These are phyloP conservation scores for Dascillus cervinus DNA, from an alignment of 2,888 invertebrate species.

Conservation along the genomic window DNA sequence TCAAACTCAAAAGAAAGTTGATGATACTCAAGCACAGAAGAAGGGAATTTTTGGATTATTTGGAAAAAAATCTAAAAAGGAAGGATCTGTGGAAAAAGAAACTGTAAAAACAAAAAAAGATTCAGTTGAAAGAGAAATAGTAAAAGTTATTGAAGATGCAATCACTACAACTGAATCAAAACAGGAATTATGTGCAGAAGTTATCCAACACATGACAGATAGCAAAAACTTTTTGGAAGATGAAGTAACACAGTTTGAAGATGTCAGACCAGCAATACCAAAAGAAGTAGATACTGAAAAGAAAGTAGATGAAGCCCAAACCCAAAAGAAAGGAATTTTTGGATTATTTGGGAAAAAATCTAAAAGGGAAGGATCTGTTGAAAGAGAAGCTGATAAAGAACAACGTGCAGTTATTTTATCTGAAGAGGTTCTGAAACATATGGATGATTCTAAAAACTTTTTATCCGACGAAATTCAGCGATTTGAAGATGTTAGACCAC, in stretches of 20 bases:
- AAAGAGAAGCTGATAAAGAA: slow-evolving; percentile 2
- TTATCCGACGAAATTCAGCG: slow-evolving; percentile 27
- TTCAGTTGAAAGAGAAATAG: too few species aligned
- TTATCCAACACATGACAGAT: slow-evolving; percentile 18
- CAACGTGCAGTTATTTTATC: slow-evolving; percentile 11
- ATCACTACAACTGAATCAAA: neutral
- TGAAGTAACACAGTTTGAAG: slow-evolving; percentile 18
- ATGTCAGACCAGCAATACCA: slow-evolving; percentile 9
- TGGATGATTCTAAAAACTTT: slow-evolving; percentile 27
- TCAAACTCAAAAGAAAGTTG: too few species aligned
- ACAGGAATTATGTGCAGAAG: slow-evolving; percentile 7
- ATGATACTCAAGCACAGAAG: slow-evolving; percentile 14
- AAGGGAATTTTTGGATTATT: slow-evolving; percentile 17
- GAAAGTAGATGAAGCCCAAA: slow-evolving; percentile 16
- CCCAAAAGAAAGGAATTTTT: slow-evolving; percentile 23
- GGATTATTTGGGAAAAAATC: slow-evolving; percentile 23
- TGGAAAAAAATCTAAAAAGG: slow-evolving; percentile 20
- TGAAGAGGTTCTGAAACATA: slow-evolving; percentile 23
- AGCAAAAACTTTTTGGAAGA: slow-evolving; percentile 16
- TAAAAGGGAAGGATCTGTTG: slow-evolving; percentile 15
- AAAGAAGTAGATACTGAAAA: slow-evolving; percentile 19
- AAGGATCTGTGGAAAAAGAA: slow-evolving; percentile 6
- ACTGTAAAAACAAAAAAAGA: too few species aligned
- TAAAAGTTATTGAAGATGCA: too few species aligned
- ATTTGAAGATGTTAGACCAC: slow-evolving; percentile 29